Percentiles rank a stretch among this genome's conserved stretches.
Conservation (phyloP, 2,888 invertebrate species). For the Tetheella fluctuosa region DNA sequence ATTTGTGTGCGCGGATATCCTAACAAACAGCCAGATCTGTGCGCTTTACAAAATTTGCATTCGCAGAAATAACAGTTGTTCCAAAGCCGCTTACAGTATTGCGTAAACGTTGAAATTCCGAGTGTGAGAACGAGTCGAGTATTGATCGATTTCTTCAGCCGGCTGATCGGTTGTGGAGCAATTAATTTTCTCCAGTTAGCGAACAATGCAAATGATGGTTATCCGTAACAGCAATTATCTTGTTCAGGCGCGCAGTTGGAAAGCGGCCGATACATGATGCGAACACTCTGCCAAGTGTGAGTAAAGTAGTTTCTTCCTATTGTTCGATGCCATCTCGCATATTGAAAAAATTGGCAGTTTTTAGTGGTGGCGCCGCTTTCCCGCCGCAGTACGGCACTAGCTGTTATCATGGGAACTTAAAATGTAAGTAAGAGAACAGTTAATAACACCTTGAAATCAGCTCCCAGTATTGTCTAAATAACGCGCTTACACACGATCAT, state of each 20-base stretch:
- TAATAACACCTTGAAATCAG: conserved; percentile 49
- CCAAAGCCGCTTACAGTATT: conserved; percentile 27
- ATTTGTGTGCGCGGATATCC: conserved; percentile 24
- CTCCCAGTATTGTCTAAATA: conserved; percentile 51
- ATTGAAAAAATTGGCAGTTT: conserved; percentile 57
- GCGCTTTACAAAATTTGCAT: conserved; percentile 27
- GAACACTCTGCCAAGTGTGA: conserved; percentile 63
- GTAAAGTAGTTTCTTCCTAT: conserved; percentile 78
- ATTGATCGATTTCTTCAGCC: conserved; percentile 60
- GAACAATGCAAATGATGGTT: conserved; percentile 81
- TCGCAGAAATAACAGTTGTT: conserved; percentile 18
- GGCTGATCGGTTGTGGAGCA: conserved; percentile 63
- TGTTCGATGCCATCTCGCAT: conserved; percentile 59
- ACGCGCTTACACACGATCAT: conserved; percentile 16
- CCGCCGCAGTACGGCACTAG: conserved; percentile 45
- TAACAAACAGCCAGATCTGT: conserved; percentile 26
- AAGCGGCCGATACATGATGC: conserved; percentile 67
- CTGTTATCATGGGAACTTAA: conserved; percentile 37
- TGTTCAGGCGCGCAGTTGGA: conserved; percentile 66
- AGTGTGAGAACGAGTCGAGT: conserved; percentile 39
- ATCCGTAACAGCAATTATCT: conserved; percentile 70
- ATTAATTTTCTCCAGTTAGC: conserved; percentile 77
- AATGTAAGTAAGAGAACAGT: conserved; percentile 42
- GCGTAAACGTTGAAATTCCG: conserved; percentile 35
- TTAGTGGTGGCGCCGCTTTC: conserved; percentile 65